These are phyloP conservation scores for Meiosimyza decipiens DNA, from an alignment of 2,888 invertebrate species.

Conservation along the genomic window DNA sequence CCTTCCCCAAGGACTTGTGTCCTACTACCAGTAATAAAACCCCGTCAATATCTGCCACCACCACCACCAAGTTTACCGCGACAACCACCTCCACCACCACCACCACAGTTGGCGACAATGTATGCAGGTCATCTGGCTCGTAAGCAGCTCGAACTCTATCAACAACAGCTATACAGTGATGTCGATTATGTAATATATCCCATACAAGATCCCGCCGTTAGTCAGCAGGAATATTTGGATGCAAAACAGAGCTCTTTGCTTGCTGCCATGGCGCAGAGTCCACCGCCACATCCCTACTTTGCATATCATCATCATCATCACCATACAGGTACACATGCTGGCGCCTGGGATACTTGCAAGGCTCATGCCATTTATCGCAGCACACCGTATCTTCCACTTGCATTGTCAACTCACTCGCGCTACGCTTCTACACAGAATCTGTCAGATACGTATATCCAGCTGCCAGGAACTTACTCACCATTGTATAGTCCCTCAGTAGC, in stretches of 20 bases:
- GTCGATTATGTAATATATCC: slow-evolving; percentile 94
- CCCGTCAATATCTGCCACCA: slow-evolving; percentile 72
- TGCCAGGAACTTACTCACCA: slow-evolving; percentile 72
- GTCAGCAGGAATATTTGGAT: slow-evolving; percentile 91
- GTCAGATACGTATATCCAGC: slow-evolving; percentile 78
- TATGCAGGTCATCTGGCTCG: slow-evolving; percentile 77
- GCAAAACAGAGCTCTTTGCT: slow-evolving; percentile 78
- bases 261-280: slow-evolving; percentile 75
- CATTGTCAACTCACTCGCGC: slow-evolving; percentile 75
- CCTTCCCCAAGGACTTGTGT: slow-evolving; percentile 70
- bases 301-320: slow-evolving; percentile 48
- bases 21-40: slow-evolving; percentile 73
- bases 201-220: slow-evolving; percentile 87
- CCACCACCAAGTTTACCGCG: slow-evolving; percentile 76
- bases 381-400: slow-evolving; percentile 80
- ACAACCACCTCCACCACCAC: slow-evolving; percentile 75
- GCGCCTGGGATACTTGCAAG: slow-evolving; percentile 69
- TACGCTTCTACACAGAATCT: slow-evolving; percentile 86
- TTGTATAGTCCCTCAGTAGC: slow-evolving; percentile 76
- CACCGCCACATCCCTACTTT: slow-evolving; percentile 71
- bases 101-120: slow-evolving; percentile 77
- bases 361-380: slow-evolving; percentile 83
- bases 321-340: slow-evolving; percentile 57
- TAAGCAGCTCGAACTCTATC: slow-evolving; percentile 86
- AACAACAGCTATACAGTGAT: slow-evolving; percentile 89